Base-by-base conservation (phyloP, 2,888 invertebrate genomes). In the Plagodis pulveraria region DNA sequence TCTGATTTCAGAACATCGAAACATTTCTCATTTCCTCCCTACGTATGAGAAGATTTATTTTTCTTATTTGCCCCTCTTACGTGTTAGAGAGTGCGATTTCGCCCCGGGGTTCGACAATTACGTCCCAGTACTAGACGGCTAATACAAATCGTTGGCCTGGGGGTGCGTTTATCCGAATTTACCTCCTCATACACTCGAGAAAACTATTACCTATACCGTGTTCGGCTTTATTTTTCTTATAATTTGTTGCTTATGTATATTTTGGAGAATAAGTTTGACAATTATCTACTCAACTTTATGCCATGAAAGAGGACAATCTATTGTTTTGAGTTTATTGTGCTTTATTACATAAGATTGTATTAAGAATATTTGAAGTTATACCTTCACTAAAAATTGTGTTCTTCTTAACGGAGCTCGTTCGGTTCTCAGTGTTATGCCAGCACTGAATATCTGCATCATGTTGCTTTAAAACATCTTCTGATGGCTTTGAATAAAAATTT, bases 61-160 rank as follows among this genome's bases (percentile, higher is more conserved):
- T 84, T 80, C 76, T 73, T 72, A 78, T 84, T 84, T 80, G 70
- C 79, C 77, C 78, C 80, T 80, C 80, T 84, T 81, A 81, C 78
- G 78, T 82, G 81, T 84, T 80, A 78, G 79, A 84, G 84, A 84
- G 83, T 78, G 80, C 78, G 81, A 80, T 78, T 82, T 78, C 81
- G 90, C 91, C 84, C 71, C 77, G 72, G 80, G 91, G 86, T 79
- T 84, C 86, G 85, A 89, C 91, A 90, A 92, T 91, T 91, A 91
- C 91, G 84, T 85, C 83, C 84, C 84, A 86, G 85, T 83, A 84
- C 88, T 85, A 89, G 88, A 86, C 87, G 84, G 87, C 89, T 91
- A 91, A 91, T 91, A 91, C 91, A 91, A 91, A 91, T 90, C 89
- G 89, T 79, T 84, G 81, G 86, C 91, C 84, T 78, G 78, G 78